These are phyloP conservation scores for Dilophus febrilis DNA, from an alignment of 2,888 invertebrate genomes.

Conservation along the genomic window DNA sequence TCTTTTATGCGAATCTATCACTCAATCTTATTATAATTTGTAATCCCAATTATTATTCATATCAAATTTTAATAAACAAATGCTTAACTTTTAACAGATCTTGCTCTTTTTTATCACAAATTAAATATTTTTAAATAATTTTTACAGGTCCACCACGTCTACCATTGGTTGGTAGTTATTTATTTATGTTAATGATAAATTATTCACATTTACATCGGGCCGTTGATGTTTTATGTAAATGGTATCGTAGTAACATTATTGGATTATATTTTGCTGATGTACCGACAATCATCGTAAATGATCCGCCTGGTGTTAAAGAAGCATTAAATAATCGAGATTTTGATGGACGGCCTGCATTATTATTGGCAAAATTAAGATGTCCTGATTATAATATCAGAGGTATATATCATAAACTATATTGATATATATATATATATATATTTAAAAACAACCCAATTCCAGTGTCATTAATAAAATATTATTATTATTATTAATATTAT, in stretches of 20 bases:
- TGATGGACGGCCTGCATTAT: conserved; percentile 39
- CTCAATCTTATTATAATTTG: too few relatives aligned
- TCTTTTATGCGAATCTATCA: too few relatives aligned
- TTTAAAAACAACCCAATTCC: too few relatives aligned
- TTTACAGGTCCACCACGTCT: conserved; percentile 42
- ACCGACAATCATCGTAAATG: conserved; percentile 35
- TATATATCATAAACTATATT: too few relatives aligned
- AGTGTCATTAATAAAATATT: too few relatives aligned
- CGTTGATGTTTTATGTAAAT: conserved; percentile 32
- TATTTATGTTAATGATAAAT: conserved; percentile 35
- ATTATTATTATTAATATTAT: too few relatives aligned
- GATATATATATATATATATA: too few relatives aligned
- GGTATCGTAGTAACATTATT: conserved; percentile 41
- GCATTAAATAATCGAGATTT: conserved; percentile 39
- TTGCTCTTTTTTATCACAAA: too few relatives aligned
- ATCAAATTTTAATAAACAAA: too few relatives aligned
- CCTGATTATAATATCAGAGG: conserved; percentile 21
- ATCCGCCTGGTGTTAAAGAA: conserved; percentile 37
- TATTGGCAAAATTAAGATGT: conserved; percentile 33
- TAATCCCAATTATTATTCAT: too few relatives aligned
- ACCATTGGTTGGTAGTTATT: conserved; percentile 45
- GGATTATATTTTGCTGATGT: conserved; percentile 37
- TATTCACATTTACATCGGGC: conserved; percentile 36
- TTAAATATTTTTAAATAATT: too few relatives aligned
- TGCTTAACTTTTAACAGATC: too few relatives aligned